Base-by-base conservation (phyloP, 2,888 invertebrate species). In the Dynastes grantii region DNA sequence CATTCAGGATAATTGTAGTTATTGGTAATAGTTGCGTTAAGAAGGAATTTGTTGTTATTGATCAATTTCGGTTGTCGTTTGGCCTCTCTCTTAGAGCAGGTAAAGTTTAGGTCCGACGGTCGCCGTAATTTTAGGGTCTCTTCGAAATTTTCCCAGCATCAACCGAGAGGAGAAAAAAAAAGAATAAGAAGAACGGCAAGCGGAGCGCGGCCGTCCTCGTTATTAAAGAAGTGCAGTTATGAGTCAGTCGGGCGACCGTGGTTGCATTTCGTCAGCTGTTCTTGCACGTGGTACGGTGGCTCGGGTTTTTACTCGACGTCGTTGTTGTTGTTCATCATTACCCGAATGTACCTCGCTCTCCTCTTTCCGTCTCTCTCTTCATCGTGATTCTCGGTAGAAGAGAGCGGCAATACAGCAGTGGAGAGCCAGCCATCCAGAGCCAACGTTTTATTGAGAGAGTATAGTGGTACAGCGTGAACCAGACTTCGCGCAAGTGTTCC, bases 401-500 rank as follows among this genome's bases (percentile, higher is more conserved):
- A 71, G 67, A 65, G 76, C 73, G 76, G 64, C 77, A n/a, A 49
- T 55, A 55, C 58, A 58, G 68, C 68, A 55, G 79, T 79, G 32
- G 82, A 81, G 82, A 80, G 80, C 27, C 55, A 37, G 70, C 55
- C 22, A 55, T 55, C 22, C 55, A 55, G 55, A 55, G 55, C 55
- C 73, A 61, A 63, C 73, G 73, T 75, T 75, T 75, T 75, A 75
- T 75, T 75, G 73, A 75, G 73, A 73, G 73, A 75, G 73, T 75
- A 75, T 75, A 75, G 73, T 75, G 82, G 82, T 85, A 85, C 87
- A 86, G 88, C 86, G 88, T 87, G 84, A 88, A 87, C 84, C 85
- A 85, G 88, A 86, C 87, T 88, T 87, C 85, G 86, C 86, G 86
- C 86, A 86, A 85, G 84, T 84, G 85, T 85, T 79, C 83, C 83